Percentiles rank a stretch among this genome's conserved stretches.
phyloP scores from a whole-genome alignment of 2,888 invertebrate species.

The Eilema caniola region DNA sequence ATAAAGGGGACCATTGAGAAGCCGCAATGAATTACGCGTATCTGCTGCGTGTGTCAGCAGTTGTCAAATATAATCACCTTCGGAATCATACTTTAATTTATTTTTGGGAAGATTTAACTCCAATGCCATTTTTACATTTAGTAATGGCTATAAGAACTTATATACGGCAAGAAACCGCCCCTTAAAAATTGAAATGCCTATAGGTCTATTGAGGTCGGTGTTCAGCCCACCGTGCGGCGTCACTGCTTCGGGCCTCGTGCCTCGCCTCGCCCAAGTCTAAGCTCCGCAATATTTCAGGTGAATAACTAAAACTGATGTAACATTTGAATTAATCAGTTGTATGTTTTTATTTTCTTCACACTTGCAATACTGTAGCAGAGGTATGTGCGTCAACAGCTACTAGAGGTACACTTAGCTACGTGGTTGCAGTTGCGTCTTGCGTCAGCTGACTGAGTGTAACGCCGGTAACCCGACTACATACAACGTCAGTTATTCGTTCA shows the following conservation, averaged over 20 bases:
- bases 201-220: no score
- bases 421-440: neutral
- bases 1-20: no score
- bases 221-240: neutral
- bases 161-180: no score
- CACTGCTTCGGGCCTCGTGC: neutral
- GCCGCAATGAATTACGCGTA: no score
- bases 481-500: slow-evolving; percentile 18
- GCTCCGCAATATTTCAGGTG: neutral
- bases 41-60: no score
- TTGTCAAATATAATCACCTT: no score
- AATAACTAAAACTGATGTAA: neutral
- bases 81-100: no score
- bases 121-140: no score
- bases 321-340: neutral
- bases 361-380: neutral
- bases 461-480: slow-evolving; percentile 16
- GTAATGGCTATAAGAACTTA: no score
- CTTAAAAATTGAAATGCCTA: no score
- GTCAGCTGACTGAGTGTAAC: neutral
- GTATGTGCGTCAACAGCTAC: neutral
- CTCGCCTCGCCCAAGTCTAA: neutral
- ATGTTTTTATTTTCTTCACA: slow-evolving; percentile 4
- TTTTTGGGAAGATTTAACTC: no score
- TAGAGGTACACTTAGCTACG: neutral